A percentile compares a stretch with the other conserved stretches of the same genome.
phyloP scores from a whole-genome alignment of 1,140 invertebrate genomes.

The Caenorhabditis remanei region DNA sequence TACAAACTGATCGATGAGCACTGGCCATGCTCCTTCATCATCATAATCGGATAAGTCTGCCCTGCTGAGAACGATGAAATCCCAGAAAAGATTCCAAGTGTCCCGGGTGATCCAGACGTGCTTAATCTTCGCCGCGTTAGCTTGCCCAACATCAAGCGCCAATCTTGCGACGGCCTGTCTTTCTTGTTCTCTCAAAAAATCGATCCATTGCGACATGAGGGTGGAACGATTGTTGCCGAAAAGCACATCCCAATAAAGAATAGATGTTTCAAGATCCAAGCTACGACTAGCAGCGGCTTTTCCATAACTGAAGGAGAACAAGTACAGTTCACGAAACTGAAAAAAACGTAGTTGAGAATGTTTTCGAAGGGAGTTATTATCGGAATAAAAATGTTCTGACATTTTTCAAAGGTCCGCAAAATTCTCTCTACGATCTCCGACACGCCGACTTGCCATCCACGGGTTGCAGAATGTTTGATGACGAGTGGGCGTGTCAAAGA shows the following conservation, averaged over 20 bases:
- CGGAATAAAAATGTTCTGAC: too few species aligned
- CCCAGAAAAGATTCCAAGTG: slow-evolving; percentile 56
- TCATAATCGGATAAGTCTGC: slow-evolving; percentile 60
- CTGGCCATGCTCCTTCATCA: slow-evolving; percentile 64
- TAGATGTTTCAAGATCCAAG: slow-evolving; percentile 54
- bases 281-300: slow-evolving; percentile 47
- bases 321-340: slow-evolving; percentile 47
- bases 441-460: too few species aligned
- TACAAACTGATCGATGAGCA: slow-evolving; percentile 61
- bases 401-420: too few species aligned
- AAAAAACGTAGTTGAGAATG: not conserved
- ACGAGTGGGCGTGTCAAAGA: too few species aligned
- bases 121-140: not conserved
- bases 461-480: too few species aligned
- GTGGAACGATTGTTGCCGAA: not conserved
- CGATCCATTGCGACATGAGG: slow-evolving; percentile 38
- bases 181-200: slow-evolving; percentile 5
- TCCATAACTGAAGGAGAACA: slow-evolving; percentile 60
- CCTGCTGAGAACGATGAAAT: slow-evolving; percentile 23
- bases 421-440: too few species aligned
- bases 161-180: not conserved
- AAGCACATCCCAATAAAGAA: slow-evolving; percentile 59
- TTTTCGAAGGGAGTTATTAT: too few species aligned
- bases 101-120: slow-evolving; percentile 40
- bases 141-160: not conserved